Base-by-base conservation (phyloP, 2,888 invertebrate species). In the Ichneumon xanthorius region DNA sequence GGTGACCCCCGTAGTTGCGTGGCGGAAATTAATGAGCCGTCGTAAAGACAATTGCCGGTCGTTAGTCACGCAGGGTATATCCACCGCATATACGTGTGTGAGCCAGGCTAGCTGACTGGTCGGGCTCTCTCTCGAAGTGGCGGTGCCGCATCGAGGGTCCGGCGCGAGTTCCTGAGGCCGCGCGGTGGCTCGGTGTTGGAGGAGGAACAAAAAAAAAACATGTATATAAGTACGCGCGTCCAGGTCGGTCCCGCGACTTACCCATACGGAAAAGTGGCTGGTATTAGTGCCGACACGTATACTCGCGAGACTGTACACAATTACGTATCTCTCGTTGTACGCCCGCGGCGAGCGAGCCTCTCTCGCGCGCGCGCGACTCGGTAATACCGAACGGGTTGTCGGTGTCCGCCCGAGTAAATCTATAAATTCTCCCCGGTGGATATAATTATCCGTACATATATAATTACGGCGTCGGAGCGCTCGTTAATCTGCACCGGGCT, bases 1-100 rank as follows among this genome's bases (percentile, higher is more conserved):
- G 75, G 68, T 82, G 88, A 87, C 89, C 88, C 88, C 89, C 88
- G 88, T 87, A 87, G 88, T 88, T 88, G 87, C 85, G 88, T 85
- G 82, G 87, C 86, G 87, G 86, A 88, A 89, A 90, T 89, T 89
- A 90, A 90, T 89, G 89, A 88, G 87, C 88, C 88, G 88, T 89
- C 90, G 87, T 88, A 88, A 89, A 89, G 89, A 90, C 90, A 90
- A 90, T 90, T 89, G 89, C 88, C 87, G 87, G 88, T 88, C 90
- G 88, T 90, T 90, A 90, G 89, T 90, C 90, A 89, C 88, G 86
- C 87, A 86, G 80, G 65, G 85, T 87, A 86, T 86, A 86, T 83
- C 83, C 78, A 80, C 53, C 48, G 11, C 37, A 22, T 22, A 48
- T 40, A 48, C 58, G 53, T 40, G 75, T 63, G 70, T 26, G 30